Base-by-base conservation (phyloP, 2,797 vertebrate species). In the Syngnathus rostellatus region DNA sequence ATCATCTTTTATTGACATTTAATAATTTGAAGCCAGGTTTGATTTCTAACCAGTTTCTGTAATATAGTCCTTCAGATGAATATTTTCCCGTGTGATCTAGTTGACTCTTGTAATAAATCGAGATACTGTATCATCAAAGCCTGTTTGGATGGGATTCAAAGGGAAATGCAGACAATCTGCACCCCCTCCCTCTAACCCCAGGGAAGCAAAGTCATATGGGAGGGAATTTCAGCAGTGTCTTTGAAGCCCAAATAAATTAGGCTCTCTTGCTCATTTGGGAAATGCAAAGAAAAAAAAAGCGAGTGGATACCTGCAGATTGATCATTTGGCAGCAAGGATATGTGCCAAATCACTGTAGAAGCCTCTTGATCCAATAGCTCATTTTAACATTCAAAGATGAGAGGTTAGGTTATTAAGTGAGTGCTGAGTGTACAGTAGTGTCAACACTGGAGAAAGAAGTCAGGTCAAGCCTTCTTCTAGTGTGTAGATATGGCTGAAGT, bases 241-340 rank as follows among this genome's bases (percentile, higher is more conserved):
- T 88, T 90, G 86, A 90, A 87, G 88, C 82, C 67, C 75, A 78
- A 86, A 79, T 85, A 90, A 89, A 90, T 87, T 77, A 89, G 87
- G 82, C 67, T 48, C 87, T 82, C 87, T 87, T 64, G 78, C 86
- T 86, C 84, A 81, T 85, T 73, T 83, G 68, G 80, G 78, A 77
- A 83, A 74, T 63, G 72, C 72, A 77, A 79, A 77, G 78, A 74
- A 83, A 77, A 81, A 72, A 81, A 64, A 81, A 76, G 77, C 75
- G 79, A 66, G 68, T 70, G 77, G 78, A 72, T 83, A 87, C 86
- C 88, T 87, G 84, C 82, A 85, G 83, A 86, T 83, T 81, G 83
- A 87, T 87, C 77, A 81, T 85, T 87, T 85, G 78, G 79, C 77
- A 82, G 82, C 83, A 76, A 88, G 81, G 82, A 84, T 78, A 81